Conservation (phyloP, 2,113 vertebrate genomes). For the Gadus macrocephalus region DNA sequence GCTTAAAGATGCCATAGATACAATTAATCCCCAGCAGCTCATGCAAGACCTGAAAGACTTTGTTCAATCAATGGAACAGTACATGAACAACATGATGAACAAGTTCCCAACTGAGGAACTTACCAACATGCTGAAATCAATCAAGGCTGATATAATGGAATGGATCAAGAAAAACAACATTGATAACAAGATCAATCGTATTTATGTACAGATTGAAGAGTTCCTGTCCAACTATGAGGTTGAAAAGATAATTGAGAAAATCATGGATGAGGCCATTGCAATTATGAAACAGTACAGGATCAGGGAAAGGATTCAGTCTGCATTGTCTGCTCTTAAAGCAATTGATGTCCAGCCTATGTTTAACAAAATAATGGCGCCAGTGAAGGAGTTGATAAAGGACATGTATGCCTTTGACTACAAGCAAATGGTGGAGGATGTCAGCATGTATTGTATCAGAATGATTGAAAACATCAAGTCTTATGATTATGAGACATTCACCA, state of each 20-base stretch:
- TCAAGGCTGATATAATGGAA: constrained; percentile 67
- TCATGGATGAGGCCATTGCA: constrained; percentile 77
- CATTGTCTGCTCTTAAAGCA: constrained; percentile 64
- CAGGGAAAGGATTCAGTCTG: constrained; percentile 74
- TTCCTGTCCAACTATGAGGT: constrained; percentile 76
- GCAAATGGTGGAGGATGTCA: constrained; percentile 75
- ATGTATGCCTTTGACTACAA: constrained; percentile 77
- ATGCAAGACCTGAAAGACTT: constrained; percentile 66
- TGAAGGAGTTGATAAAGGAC: constrained; percentile 69
- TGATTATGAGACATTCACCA: constrained; percentile 79
- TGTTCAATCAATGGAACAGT: constrained; percentile 59
- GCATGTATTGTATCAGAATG: constrained; percentile 68
- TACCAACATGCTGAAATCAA: constrained; percentile 64
- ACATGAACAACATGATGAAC: constrained; percentile 60
- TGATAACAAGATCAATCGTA: constrained; percentile 66
- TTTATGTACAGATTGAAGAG: constrained; percentile 64
- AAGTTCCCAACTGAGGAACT: constrained; percentile 72
- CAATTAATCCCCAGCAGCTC: constrained; percentile 68
- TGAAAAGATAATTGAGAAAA: constrained; percentile 72
- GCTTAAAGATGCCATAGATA: constrained; percentile 75
- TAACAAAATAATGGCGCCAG: constrained; percentile 61
- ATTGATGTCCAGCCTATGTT: constrained; percentile 70
- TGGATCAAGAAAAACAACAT: constrained; percentile 75
- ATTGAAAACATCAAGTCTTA: constrained; percentile 75
- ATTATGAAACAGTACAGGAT: constrained; percentile 77